Conservation (phyloP, 2,888 invertebrate species). For the Chymomyza caudatula region DNA sequence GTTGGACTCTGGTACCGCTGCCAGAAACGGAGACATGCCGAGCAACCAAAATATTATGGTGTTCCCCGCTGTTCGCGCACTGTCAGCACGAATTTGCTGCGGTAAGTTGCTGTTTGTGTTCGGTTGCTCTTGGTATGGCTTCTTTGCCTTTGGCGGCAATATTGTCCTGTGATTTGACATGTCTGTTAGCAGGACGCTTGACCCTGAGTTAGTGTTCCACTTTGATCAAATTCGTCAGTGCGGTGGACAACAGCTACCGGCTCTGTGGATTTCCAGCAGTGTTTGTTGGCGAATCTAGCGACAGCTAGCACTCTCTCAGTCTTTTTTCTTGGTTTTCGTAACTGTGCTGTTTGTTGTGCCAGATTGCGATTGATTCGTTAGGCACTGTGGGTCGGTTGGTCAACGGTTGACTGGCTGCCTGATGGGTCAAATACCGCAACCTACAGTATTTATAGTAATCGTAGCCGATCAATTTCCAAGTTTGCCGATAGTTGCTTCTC, state of each 20-base stretch:
- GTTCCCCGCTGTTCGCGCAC: conserved; percentile 68
- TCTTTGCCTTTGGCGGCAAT: conserved; percentile 37
- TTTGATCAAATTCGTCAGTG: conserved; percentile 75
- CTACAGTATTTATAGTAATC: conserved; percentile 66
- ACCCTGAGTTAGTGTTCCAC: conserved; percentile 66
- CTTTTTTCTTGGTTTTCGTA: conserved; percentile 11
- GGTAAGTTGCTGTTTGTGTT: conserved; percentile 63
- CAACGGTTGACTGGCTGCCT: conserved; percentile 14
- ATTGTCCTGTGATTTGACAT: conserved; percentile 61
- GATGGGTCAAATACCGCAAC: conserved; percentile 50
- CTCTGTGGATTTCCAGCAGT: conserved; percentile 56
- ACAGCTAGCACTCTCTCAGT: not conserved
- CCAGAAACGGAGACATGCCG: conserved; percentile 29
- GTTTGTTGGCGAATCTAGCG: conserved; percentile 69
- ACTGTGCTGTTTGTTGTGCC: conserved; percentile 16
- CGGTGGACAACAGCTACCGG: conserved; percentile 70
- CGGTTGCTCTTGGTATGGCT: conserved; percentile 13
- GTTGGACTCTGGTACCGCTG: not conserved
- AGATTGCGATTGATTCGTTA: conserved; percentile 5
- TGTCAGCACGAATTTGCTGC: conserved; percentile 72
- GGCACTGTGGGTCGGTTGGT: conserved; percentile 32
- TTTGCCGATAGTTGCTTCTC: conserved; percentile 24
- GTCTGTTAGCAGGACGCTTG: conserved; percentile 60
- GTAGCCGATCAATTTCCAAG: conserved; percentile 58
- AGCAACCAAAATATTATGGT: conserved; percentile 76